phyloP scores from a whole-genome alignment of 2,888 invertebrate species.

The Sicus ferrugineus region DNA sequence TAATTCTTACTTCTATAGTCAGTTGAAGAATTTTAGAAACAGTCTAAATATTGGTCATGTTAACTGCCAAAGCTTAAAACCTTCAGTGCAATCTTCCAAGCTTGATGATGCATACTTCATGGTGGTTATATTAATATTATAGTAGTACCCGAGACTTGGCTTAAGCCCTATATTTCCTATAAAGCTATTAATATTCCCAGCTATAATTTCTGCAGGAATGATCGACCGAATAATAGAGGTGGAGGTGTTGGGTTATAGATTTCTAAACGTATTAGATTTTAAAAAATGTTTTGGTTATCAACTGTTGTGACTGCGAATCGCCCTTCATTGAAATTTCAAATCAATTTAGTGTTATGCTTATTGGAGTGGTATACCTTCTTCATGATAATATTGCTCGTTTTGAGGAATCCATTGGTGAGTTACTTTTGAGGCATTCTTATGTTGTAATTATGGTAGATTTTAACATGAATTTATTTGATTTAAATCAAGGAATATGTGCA shows the following conservation, averaged over 20 bases:
- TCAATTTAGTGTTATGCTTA: background rate
- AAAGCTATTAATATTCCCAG: background rate
- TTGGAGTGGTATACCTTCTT: background rate
- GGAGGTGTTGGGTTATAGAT: slow-evolving; percentile 24
- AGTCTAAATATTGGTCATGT: slow-evolving; percentile 15
- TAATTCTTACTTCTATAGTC: background rate
- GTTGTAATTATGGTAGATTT: slow-evolving; percentile 20
- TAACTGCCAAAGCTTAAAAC: slow-evolving; percentile 15
- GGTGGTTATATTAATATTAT: background rate
- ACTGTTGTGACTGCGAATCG: background rate
- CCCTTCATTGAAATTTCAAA: background rate
- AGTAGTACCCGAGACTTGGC: slow-evolving; percentile 23
- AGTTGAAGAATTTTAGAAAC: background rate
- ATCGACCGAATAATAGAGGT: slow-evolving; percentile 10
- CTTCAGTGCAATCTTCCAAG: background rate
- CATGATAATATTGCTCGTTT: background rate
- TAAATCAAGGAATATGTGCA: background rate
- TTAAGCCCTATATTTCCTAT: slow-evolving; percentile 12
- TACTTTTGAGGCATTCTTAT: slow-evolving; percentile 2
- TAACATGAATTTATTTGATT: slow-evolving; percentile 16
- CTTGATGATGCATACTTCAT: background rate
- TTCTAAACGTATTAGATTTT: background rate
- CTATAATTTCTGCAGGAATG: slow-evolving; percentile 6
- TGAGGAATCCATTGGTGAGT: background rate
- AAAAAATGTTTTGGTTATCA: background rate